These are phyloP conservation scores for Eristalis tenax DNA, from an alignment of 2,888 invertebrate genomes.

Conservation along the genomic window DNA sequence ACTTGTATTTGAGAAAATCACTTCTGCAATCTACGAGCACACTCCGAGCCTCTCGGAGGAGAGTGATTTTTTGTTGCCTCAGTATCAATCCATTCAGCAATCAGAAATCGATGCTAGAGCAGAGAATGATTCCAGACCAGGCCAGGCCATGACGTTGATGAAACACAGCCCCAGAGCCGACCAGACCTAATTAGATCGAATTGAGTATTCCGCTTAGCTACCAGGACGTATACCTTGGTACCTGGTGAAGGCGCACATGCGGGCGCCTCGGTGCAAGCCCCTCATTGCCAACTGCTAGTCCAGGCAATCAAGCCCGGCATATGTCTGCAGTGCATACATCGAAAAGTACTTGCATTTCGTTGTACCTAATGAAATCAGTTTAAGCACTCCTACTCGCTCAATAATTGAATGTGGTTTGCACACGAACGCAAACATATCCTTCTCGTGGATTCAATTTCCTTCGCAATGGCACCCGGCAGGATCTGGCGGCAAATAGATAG, in stretches of 20 bases:
- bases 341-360: not conserved
- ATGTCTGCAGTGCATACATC: not conserved
- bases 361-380: not conserved
- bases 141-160: too few species aligned
- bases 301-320: not conserved
- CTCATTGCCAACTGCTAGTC: too few species aligned
- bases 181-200: not conserved
- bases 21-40: too few species aligned
- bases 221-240: not conserved
- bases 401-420: conserved; percentile 47
- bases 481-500: not conserved
- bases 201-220: not conserved
- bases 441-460: conserved; percentile 14
- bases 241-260: not conserved
- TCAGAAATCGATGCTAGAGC: not conserved
- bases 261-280: not conserved
- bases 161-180: not conserved
- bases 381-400: not conserved
- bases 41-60: not conserved
- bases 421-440: not conserved
- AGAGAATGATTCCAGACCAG: not conserved
- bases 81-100: not conserved
- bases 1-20: too few species aligned
- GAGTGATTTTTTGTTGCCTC: not conserved
- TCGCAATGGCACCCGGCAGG: not conserved